These are phyloP conservation scores for Parazoanthus swiftii DNA, from an alignment of 92 coral and sea anemone species.

Conservation along the genomic window DNA sequence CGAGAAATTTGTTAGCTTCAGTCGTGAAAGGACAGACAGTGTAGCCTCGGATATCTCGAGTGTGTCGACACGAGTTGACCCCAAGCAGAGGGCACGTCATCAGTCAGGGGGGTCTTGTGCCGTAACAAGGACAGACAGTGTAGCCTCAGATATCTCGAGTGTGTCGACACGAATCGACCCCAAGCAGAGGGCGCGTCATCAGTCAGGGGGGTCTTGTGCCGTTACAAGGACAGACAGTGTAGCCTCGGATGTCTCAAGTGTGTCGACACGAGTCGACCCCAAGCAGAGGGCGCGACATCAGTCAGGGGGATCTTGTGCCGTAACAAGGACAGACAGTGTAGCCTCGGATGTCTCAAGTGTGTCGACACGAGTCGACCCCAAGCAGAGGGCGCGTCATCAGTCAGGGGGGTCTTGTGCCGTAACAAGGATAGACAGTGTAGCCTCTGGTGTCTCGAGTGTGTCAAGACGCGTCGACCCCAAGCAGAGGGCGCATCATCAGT, in stretches of 20 bases:
- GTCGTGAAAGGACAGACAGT: conserved; percentile 52
- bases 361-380: too few relatives aligned
- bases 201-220: not conserved
- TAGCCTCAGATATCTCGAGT: conserved; percentile 46
- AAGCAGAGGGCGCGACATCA: not conserved
- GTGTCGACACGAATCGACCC: conserved; percentile 2
- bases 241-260: conserved; percentile 42
- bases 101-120: not conserved
- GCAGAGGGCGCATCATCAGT: too few relatives aligned
- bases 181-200: not conserved
- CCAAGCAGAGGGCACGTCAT: not conserved
- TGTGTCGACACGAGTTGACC: conserved; percentile 6
- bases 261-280: not conserved
- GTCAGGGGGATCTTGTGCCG: not conserved
- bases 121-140: conserved; percentile 49
- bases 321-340: not conserved
- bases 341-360: too few relatives aligned
- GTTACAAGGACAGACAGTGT: conserved; percentile 52
- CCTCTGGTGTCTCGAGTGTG: too few relatives aligned
- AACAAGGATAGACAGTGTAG: not conserved
- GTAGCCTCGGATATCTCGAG: conserved; percentile 48
- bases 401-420: too few relatives aligned
- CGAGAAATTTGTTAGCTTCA: conserved; percentile 55
- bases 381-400: too few relatives aligned
- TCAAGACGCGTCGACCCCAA: too few relatives aligned